Evolutionary conservation across 64 coral and sea anemone genomes (phyloP).

Genomic region (Trachythela sp.): DNA sequence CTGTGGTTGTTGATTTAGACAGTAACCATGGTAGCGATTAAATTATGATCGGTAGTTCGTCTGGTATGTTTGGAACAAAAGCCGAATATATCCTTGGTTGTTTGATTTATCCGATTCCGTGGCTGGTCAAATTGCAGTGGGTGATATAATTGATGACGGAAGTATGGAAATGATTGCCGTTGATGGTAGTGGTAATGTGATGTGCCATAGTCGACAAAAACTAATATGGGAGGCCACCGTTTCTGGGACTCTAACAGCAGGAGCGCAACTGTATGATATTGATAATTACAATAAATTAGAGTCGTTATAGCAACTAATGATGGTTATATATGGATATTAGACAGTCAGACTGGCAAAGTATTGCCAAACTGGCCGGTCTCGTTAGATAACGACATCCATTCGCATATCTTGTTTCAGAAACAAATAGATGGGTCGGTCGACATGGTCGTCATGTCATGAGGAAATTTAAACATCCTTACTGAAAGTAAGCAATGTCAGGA

Average conservation of each 20-base stretch:
- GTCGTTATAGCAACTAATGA: slow-evolving; percentile 83
- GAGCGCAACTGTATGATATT: slow-evolving; percentile 73
- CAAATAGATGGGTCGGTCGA: background rate
- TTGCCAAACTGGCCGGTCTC: slow-evolving; percentile 71
- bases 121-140: slow-evolving; percentile 51
- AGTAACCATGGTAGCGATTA: background rate
- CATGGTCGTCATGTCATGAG: background rate
- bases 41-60: slow-evolving; percentile 51
- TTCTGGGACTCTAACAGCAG: slow-evolving; percentile 62
- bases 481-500: background rate
- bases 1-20: slow-evolving; percentile 31
- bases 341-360: slow-evolving; percentile 63
- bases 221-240: slow-evolving; percentile 75
- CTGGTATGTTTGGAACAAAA: slow-evolving; percentile 41
- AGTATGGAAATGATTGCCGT: slow-evolving; percentile 50
- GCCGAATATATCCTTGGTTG: background rate
- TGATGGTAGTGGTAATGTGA: slow-evolving; percentile 57
- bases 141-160: slow-evolving; percentile 63
- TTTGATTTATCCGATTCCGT: slow-evolving; percentile 52
- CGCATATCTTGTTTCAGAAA: slow-evolving; percentile 64
- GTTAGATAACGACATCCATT: slow-evolving; percentile 38
- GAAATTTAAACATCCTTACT: background rate
- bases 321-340: slow-evolving; percentile 89
- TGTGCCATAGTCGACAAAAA: slow-evolving; percentile 22
- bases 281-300: slow-evolving; percentile 68